These are phyloP conservation scores for Margaritifera margaritifera DNA, from an alignment of 2,888 invertebrate species.

Conservation along the genomic window DNA sequence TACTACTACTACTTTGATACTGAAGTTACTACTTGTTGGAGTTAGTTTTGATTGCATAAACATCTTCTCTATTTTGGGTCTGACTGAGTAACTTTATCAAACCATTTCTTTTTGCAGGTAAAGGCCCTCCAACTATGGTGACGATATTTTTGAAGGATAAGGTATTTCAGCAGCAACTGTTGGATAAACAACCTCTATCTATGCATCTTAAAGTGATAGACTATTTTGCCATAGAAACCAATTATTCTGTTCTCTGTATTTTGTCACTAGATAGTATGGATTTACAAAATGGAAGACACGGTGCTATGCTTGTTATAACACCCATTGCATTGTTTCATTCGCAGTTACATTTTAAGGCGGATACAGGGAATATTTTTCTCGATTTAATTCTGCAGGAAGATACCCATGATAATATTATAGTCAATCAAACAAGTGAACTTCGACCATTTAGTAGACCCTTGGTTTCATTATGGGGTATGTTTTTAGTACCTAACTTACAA, in stretches of 20 bases:
- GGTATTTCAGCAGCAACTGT: constrained; percentile 4
- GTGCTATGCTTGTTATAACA: constrained; percentile 17
- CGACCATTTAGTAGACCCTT: constrained; percentile 24
- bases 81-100: no score
- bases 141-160: constrained; percentile 17
- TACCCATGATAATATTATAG: constrained; percentile 17
- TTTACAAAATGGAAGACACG: constrained; percentile 9
- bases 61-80: no score
- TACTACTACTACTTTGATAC: no score
- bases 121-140: constrained; percentile 12
- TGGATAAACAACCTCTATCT: constrained; percentile 2
- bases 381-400: constrained; percentile 15
- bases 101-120: constrained; percentile 21
- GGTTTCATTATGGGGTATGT: constrained; percentile 30
- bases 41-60: no score
- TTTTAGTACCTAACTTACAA: constrained; percentile 20
- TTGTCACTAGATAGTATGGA: constrained; percentile 21
- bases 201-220: constrained; percentile 21
- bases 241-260: constrained; percentile 20
- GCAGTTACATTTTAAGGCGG: constrained; percentile 6
- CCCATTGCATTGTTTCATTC: constrained; percentile 27
- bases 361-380: constrained; percentile 4
- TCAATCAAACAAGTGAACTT: constrained; percentile 18
- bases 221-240: constrained; percentile 28
- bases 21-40: no score